Base-by-base conservation (phyloP, 2,888 invertebrate genomes). In the Amblyjoppa fuscipennis region DNA sequence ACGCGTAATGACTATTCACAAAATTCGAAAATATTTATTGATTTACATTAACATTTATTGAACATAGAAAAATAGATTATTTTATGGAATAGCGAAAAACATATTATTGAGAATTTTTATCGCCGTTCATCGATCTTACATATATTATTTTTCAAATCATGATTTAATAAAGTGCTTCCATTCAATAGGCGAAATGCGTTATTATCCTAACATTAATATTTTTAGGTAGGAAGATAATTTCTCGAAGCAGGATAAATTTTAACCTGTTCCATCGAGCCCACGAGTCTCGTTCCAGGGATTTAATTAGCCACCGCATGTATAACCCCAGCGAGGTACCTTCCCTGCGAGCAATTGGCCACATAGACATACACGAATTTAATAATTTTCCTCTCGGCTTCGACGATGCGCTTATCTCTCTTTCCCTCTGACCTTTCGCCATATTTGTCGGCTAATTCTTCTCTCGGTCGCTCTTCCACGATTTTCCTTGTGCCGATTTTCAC, bases 351-450 rank as follows among this genome's bases (percentile, higher is more conserved):
- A 84, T 81, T 84, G 81, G 61, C 68, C 75, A 9, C 75, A 59
- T 51, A 76, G 51, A 81, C 70, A 81, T 68, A 73, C 71, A 71
- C 38, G 49, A 76, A 80, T 70, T 80, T 76, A 38, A 81, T 84
- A 74, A 81, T 84, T 81, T 77, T 73, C 51, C 68, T 59, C 80
- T 61, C 71, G 49, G 38, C 45, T 71, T n/a, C 25, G 53, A 73
- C 28, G 75, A 38, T 38, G 31, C 71, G 20, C 73, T 51, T 56
- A 28, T 71, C n/a, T 38, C 34, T 7, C 13, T 59, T 28, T 28
- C 5, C 13, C 28, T 59, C 13, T 66, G 80, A 84, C 76, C 84
- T 81, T 71, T 84, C 49, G 64, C 16, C 45, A 38, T 49, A 56
- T 28, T 38, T 70, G 25, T 70, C 51, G 66, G 38, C 66, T 66